phyloP scores from a whole-genome alignment of 35 echinoderm and acorn worm genomes.

The Patiria miniata region DNA sequence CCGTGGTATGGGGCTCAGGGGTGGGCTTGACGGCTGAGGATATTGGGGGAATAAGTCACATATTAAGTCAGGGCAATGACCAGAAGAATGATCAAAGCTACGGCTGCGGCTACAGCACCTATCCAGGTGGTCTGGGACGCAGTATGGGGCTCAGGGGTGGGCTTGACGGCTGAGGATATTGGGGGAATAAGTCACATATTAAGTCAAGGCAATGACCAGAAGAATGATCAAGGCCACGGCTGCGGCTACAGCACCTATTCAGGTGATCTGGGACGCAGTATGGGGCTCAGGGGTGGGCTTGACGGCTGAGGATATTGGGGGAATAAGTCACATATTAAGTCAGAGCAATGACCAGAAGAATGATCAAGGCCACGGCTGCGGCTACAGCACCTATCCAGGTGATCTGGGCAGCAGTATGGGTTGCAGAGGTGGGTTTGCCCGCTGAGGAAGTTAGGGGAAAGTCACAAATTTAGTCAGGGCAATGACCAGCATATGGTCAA shows the following conservation, averaged over 20 bases:
- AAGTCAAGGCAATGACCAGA: constrained; percentile 55
- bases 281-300: neutral
- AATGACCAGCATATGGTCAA: constrained; percentile 58
- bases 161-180: neutral
- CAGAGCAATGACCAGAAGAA: constrained; percentile 46
- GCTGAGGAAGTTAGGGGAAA: too few species aligned
- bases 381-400: constrained; percentile 36
- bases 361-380: constrained; percentile 35
- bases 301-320: neutral
- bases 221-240: constrained; percentile 47
- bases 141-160: neutral
- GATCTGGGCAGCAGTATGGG: neutral
- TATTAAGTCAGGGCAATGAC: constrained; percentile 65
- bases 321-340: constrained; percentile 59
- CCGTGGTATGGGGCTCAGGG: neutral
- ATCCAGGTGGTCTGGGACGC: neutral
- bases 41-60: constrained; percentile 19
- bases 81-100: constrained; percentile 53
- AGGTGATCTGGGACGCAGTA: neutral
- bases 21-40: neutral
- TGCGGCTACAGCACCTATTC: constrained; percentile 37
- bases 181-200: constrained; percentile 52
- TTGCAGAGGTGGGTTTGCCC: neutral
- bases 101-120: constrained; percentile 29
- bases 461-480: constrained; percentile 70